Evolutionary conservation across 2,113 vertebrate species (phyloP).

Genomic region (Vicugna pacos): DNA sequence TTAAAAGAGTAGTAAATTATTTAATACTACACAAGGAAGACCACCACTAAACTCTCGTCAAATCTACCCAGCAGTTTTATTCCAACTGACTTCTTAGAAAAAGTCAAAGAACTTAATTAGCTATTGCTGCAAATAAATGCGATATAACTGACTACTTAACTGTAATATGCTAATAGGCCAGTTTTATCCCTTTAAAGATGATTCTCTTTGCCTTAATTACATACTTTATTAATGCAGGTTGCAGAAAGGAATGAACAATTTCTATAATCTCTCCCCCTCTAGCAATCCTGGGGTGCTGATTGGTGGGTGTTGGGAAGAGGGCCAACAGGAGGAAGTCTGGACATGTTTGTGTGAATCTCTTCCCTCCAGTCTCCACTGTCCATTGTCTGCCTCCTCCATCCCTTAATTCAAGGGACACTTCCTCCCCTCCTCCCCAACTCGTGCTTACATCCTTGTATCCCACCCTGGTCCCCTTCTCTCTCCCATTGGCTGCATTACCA

Average conservation of each 20-base stretch:
- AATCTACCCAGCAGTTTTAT: not conserved
- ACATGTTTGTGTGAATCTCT: not conserved
- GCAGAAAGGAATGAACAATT: not conserved
- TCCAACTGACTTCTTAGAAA: constrained; percentile 44
- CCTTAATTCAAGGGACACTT: constrained; percentile 27
- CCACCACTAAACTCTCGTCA: not conserved
- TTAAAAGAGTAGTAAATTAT: constrained; percentile 18
- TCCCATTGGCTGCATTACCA: not conserved
- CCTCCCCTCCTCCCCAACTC: not conserved
- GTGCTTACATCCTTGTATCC: not conserved
- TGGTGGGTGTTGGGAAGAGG: not conserved
- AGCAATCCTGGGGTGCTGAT: not conserved
- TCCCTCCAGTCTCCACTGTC: constrained; percentile 29
- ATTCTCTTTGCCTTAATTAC: not conserved
- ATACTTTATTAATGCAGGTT: not conserved
- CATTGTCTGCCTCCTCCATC: not conserved
- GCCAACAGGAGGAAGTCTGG: not conserved
- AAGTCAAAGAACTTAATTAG: constrained; percentile 15
- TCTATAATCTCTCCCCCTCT: not conserved
- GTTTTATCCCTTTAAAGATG: not conserved
- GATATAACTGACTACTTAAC: not conserved
- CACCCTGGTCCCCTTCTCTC: not conserved
- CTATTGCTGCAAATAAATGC: not conserved
- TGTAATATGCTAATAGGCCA: not conserved
- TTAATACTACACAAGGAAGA: not conserved